Base-by-base conservation (phyloP, 2,113 vertebrate species). In the Hyperoodon ampullatus region DNA sequence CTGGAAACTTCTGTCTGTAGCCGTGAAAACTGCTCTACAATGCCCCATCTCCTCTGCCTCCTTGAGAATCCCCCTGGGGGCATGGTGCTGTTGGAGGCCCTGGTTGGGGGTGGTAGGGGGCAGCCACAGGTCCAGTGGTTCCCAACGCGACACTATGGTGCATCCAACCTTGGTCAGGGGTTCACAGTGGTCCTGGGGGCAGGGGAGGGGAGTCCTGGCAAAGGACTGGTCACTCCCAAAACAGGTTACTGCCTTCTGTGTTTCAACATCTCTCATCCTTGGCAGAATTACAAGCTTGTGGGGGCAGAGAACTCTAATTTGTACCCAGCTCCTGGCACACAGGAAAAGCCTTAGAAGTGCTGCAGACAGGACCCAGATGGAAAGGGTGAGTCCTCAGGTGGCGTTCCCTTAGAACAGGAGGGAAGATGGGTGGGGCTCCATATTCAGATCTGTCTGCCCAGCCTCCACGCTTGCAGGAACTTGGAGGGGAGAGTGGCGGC, bases 11-110 rank as follows among this genome's bases (percentile, higher is more conserved):
- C 26, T 7, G 6, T 9, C 39, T 60, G 9, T 15, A 63, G 75
- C 65, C 0, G 2, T 1, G 18, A 33, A 6, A 6, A 5, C 44
- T 24, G 6, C 10, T 26, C 24, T 24, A 53, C 19, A 0, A 2
- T 6, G 14, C 33, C 11, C 74, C 4, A 0, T n/a, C 53, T 39
- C 33, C 28, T 7, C 92, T 6, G 7, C 3, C 33, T 63, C 53
- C 53, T 8, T 6, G 21, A 77, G 61, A 19, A 5, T 44, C 50
- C 23, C 6, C 24, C 63, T 0, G 1, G 90, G 26, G 60, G 1
- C 8, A 1, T 1, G 24, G 8, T 44, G 55, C 70, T 11, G 12
- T 12, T 0, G 78, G 55, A 12, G 55, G 9, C 8, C 2, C 4
- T 0, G n/a, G 18, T 14, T 78, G 50, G 0, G 50, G 50, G 77